phyloP scores from a whole-genome alignment of 2,888 invertebrate genomes.

The Brachyptera putata region DNA sequence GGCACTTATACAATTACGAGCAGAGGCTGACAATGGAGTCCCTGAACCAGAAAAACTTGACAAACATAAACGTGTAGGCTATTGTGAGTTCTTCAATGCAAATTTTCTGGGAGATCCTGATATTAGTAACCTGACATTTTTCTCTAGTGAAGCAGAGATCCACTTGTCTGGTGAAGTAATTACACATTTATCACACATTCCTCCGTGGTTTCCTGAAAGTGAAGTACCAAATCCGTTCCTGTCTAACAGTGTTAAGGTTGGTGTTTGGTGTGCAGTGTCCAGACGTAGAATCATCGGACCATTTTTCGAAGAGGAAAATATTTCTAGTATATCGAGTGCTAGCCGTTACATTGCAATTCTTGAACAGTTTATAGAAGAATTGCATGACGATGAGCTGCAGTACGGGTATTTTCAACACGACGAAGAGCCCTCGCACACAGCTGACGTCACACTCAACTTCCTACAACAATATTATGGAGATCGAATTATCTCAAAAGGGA shows the following conservation, averaged over 20 bases:
- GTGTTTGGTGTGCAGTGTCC: constrained; percentile 13
- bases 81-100: constrained; percentile 11
- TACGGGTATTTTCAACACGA: constrained; percentile 15
- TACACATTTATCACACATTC: not conserved
- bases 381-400: constrained; percentile 14
- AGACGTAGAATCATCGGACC: constrained; percentile 4
- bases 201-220: constrained; percentile 1
- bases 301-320: not conserved
- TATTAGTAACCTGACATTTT: constrained; percentile 9
- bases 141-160: not conserved
- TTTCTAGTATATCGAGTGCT: too few relatives aligned
- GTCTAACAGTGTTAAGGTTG: not conserved
- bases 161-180: not conserved
- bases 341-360: not conserved
- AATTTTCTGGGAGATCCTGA: constrained; percentile 8
- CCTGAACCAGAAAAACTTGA: constrained; percentile 4
- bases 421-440: not conserved
- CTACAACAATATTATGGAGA: not conserved
- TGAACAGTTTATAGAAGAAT: not conserved
- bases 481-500: constrained; percentile 4
- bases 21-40: not conserved
- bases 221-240: not conserved
- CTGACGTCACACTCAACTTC: not conserved
- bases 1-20: constrained; percentile 2
- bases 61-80: constrained; percentile 2